A percentile compares a stretch with the other conserved stretches of the same genome.
phyloP scores from a whole-genome alignment of 1,140 invertebrate genomes.

The Aphaenogaster ashmeadi region DNA sequence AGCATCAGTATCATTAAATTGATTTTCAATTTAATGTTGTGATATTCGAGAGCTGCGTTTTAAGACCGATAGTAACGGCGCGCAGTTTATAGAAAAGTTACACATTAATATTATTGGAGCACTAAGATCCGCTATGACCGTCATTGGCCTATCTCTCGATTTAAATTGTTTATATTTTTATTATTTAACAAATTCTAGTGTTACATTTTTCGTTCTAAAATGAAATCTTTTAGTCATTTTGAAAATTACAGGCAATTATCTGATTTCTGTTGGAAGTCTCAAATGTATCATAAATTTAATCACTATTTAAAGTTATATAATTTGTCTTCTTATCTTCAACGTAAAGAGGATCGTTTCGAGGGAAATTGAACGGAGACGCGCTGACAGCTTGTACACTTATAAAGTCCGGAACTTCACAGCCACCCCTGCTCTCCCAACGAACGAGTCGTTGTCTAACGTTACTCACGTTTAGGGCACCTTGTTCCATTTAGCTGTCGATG shows the following conservation, averaged over 20 bases:
- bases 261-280: not conserved
- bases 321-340: not conserved
- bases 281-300: not conserved
- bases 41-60: too few species aligned
- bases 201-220: not conserved
- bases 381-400: slow-evolving; percentile 5
- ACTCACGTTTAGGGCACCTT: slow-evolving; percentile 20
- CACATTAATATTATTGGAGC: too few species aligned
- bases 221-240: not conserved
- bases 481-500: slow-evolving; percentile 55
- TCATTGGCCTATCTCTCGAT: too few species aligned
- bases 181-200: not conserved
- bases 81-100: too few species aligned
- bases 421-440: not conserved
- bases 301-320: not conserved
- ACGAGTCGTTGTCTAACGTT: slow-evolving; percentile 18
- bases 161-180: not conserved
- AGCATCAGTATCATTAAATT: too few species aligned
- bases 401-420: not conserved
- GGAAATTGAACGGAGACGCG: not conserved
- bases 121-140: too few species aligned
- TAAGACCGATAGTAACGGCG: too few species aligned
- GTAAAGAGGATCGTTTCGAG: not conserved
- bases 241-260: not conserved
- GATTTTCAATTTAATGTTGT: too few species aligned